These are phyloP conservation scores for Damaliscus lunatus DNA, from an alignment of 2,113 vertebrate genomes.

Conservation along the genomic window DNA sequence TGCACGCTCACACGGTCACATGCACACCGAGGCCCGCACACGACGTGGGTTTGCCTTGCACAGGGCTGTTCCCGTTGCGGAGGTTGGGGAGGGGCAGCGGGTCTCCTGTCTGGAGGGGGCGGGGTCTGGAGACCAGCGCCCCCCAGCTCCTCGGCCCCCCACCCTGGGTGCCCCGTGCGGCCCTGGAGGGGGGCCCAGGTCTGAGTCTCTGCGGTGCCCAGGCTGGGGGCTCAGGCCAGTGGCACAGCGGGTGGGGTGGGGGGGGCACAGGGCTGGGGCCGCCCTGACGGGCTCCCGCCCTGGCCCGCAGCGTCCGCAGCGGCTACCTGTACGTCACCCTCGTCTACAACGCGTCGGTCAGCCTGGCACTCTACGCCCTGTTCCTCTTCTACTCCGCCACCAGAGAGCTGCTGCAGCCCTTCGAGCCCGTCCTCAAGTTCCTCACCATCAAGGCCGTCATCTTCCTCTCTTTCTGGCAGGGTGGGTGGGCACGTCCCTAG, in stretches of 20 bases:
- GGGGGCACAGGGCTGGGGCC: accelerated
- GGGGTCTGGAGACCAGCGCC: background rate
- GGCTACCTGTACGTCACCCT: conserved; percentile 97
- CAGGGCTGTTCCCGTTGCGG: background rate
- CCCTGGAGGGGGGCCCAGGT: background rate
- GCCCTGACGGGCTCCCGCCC: background rate
- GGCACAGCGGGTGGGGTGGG: background rate
- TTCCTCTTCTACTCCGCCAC: conserved; percentile 97
- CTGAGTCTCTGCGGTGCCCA: background rate
- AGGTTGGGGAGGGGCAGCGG: accelerated
- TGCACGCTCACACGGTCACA: accelerated
- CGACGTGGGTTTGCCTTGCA: background rate
- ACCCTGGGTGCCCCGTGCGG: accelerated
- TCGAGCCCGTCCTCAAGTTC: conserved; percentile 94
- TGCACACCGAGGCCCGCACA: background rate
- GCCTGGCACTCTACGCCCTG: conserved; percentile 93
- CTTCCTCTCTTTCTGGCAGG: conserved; percentile 99
- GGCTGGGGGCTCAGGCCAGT: background rate
- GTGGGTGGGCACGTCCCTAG: conserved; percentile 29
- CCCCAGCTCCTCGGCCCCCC: background rate
- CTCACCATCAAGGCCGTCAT: conserved; percentile 97
- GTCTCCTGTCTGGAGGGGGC: background rate
- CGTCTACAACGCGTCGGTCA: conserved; percentile 95
- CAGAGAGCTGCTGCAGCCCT: conserved; percentile 91
- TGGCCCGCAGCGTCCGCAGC: conserved; percentile 84